Evolutionary conservation across 2,888 invertebrate species (phyloP).

Genomic region (Podotricha telesiphe): DNA sequence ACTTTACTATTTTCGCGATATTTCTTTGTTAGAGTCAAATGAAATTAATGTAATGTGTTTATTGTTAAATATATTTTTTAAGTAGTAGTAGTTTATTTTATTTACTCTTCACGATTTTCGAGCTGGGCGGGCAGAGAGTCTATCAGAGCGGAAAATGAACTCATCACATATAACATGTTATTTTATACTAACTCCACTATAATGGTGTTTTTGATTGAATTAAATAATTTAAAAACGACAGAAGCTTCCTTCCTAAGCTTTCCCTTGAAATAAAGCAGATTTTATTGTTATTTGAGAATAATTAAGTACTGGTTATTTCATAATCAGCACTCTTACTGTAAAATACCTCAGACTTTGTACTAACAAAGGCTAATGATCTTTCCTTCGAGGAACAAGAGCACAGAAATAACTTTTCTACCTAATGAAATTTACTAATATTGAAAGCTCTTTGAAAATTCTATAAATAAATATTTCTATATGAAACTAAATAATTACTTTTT

Average conservation of each 20-base stretch:
- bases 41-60: no score
- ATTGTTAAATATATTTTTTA: no score
- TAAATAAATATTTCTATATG: not conserved
- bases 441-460: not conserved
- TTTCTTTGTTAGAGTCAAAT: no score
- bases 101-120: no score
- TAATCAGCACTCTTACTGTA: not conserved
- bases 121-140: no score
- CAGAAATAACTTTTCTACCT: slow-evolving; percentile 6
- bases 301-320: slow-evolving; percentile 12
- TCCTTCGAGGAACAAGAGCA: not conserved
- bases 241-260: not conserved
- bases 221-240: not conserved
- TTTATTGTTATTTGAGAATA: slow-evolving; percentile 3
- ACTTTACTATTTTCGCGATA: no score
- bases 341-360: not conserved
- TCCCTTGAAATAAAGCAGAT: not conserved
- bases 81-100: no score
- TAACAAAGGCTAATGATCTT: slow-evolving; percentile 15
- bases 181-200: no score
- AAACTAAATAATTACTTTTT: not conserved
- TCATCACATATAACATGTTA: no score
- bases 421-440: not conserved
- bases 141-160: no score
- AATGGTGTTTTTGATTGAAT: not conserved